Conservation (phyloP, 2,113 vertebrate genomes). For the Arizona elegans region DNA sequence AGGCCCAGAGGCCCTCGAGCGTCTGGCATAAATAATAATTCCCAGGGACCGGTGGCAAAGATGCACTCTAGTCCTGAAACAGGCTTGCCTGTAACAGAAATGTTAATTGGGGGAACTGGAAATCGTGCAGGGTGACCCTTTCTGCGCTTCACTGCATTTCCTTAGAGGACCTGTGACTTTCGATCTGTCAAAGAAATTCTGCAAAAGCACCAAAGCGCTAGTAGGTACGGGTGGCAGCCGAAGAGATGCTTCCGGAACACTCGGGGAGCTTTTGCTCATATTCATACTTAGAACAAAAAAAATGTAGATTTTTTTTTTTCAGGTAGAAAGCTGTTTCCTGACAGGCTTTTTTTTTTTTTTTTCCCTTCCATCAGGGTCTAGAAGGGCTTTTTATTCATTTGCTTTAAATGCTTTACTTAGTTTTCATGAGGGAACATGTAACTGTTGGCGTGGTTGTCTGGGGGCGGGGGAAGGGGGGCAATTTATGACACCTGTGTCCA, state of each 20-base stretch:
- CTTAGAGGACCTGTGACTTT: neutral
- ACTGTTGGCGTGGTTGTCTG: neutral
- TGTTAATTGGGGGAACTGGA: neutral
- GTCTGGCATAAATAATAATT: slow-evolving; percentile 62
- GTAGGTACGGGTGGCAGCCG: neutral
- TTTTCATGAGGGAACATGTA: neutral
- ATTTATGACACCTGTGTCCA: neutral
- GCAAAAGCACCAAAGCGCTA: neutral
- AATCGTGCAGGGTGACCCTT: neutral
- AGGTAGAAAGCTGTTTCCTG: neutral
- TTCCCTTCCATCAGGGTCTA: neutral
- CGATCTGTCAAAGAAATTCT: neutral
- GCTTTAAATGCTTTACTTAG: neutral
- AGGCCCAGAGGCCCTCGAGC: slow-evolving; percentile 53
- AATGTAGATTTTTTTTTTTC: neutral
- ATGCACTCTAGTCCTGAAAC: slow-evolving; percentile 31
- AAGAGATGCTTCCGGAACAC: neutral
- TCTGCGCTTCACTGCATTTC: fast-evolving
- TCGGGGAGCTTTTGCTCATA: neutral
- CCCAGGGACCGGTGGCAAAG: slow-evolving; percentile 37
- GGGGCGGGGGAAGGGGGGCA: neutral
- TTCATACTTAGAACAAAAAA: neutral
- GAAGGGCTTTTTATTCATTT: neutral
- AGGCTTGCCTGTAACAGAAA: neutral
- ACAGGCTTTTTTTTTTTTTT: no score